Conservation (phyloP, 92 coral and sea anemone genomes). For the Desmophyllum pertusum region DNA sequence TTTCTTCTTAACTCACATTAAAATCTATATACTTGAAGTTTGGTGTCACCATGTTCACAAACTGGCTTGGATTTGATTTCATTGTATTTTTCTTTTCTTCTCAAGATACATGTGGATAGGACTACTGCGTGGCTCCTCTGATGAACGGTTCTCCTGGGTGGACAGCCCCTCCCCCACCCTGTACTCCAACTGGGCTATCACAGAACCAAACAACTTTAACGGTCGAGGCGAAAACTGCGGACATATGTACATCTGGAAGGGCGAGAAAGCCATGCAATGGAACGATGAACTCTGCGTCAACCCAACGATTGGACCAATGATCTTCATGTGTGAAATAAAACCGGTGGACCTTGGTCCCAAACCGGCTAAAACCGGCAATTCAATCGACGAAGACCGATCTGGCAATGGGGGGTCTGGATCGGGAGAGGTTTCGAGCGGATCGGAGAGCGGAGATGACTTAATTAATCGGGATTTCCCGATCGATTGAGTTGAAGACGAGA, state of each 20-base stretch:
- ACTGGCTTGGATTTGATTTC: background rate
- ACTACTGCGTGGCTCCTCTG: constrained; percentile 37
- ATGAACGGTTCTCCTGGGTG: constrained; percentile 48
- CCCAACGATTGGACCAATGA: constrained; percentile 44
- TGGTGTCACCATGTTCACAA: background rate
- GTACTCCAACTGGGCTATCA: constrained; percentile 46
- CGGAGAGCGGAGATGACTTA: constrained; percentile 4
- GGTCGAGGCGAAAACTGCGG: constrained; percentile 53
- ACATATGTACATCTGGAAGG: constrained; percentile 39
- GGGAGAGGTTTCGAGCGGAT: constrained; percentile 20
- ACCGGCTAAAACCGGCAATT: constrained; percentile 6
- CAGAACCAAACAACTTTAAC: constrained; percentile 35
- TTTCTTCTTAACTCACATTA: too few species aligned
- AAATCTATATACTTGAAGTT: too few species aligned
- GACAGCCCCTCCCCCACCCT: constrained; percentile 33
- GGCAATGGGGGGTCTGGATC: constrained; percentile 33
- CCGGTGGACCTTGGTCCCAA: constrained; percentile 10
- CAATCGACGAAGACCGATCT: constrained; percentile 30
- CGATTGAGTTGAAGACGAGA: too few species aligned
- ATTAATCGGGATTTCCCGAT: too few species aligned
- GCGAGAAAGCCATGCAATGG: constrained; percentile 43
- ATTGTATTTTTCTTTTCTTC: background rate
- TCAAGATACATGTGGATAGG: constrained; percentile 51
- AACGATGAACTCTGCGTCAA: constrained; percentile 51
- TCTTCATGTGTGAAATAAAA: constrained; percentile 43